phyloP scores from a whole-genome alignment of 2,113 vertebrate genomes.

The Phalacrocorax pelagicus region DNA sequence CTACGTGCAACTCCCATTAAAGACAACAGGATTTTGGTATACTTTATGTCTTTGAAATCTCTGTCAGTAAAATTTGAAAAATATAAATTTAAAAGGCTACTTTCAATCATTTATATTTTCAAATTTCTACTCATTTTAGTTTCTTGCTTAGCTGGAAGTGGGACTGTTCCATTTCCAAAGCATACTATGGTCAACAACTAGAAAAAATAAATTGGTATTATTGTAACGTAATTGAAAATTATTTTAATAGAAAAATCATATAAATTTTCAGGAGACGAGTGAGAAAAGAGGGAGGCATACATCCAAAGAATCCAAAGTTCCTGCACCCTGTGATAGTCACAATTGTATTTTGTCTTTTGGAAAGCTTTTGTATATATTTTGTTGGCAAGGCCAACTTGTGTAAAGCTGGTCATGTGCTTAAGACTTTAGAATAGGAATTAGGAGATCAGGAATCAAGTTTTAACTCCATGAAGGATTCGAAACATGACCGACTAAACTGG shows the following conservation, averaged over 20 bases:
- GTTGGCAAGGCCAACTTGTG: neutral
- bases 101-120: neutral
- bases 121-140: neutral
- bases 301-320: neutral
- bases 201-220: neutral
- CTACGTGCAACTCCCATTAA: neutral
- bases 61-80: neutral
- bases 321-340: neutral
- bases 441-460: neutral
- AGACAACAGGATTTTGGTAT: neutral
- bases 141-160: neutral
- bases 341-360: neutral
- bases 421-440: neutral
- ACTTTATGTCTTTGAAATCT: neutral
- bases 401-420: neutral
- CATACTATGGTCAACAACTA: neutral
- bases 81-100: neutral
- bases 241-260: neutral
- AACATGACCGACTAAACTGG: neutral
- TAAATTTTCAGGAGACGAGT: neutral
- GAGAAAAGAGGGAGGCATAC: neutral
- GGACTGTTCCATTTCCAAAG: neutral
- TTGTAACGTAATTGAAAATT: neutral
- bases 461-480: neutral
- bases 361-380: neutral